These are phyloP conservation scores for Papilio glaucus DNA, from an alignment of 1,140 invertebrate genomes.

Conservation along the genomic window DNA sequence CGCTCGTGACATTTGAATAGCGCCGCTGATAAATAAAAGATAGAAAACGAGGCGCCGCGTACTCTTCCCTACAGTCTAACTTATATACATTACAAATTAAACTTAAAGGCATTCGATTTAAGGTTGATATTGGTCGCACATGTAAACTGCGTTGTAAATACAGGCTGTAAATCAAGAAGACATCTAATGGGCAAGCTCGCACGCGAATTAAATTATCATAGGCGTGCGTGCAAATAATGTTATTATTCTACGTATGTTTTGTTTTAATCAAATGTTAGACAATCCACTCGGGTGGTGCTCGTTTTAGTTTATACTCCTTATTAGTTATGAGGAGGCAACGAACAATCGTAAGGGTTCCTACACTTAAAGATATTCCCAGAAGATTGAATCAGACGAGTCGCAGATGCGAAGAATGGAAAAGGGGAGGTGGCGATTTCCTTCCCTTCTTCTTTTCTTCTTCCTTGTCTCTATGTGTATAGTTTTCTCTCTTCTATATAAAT, in stretches of 20 bases:
- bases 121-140: background rate
- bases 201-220: slow-evolving; percentile 44
- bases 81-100: background rate
- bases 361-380: no score
- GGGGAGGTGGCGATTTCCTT: no score
- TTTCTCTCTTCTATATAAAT: no score
- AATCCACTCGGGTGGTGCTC: slow-evolving; percentile 12
- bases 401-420: no score
- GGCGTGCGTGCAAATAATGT: slow-evolving; percentile 43
- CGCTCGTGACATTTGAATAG: slow-evolving; percentile 34
- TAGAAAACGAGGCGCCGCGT: slow-evolving; percentile 10
- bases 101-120: background rate
- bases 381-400: no score
- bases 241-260: slow-evolving; percentile 42
- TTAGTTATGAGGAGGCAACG: background rate
- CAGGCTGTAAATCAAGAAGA: slow-evolving; percentile 27
- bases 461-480: no score
- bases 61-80: background rate
- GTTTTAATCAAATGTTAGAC: background rate
- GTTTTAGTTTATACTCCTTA: background rate
- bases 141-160: background rate
- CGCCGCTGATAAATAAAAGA: slow-evolving; percentile 35
- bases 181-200: slow-evolving; percentile 32
- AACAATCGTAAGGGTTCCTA: no score
- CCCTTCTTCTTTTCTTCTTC: no score